Conservation (phyloP, 2,888 invertebrate genomes). For the Byasa hedistus region DNA sequence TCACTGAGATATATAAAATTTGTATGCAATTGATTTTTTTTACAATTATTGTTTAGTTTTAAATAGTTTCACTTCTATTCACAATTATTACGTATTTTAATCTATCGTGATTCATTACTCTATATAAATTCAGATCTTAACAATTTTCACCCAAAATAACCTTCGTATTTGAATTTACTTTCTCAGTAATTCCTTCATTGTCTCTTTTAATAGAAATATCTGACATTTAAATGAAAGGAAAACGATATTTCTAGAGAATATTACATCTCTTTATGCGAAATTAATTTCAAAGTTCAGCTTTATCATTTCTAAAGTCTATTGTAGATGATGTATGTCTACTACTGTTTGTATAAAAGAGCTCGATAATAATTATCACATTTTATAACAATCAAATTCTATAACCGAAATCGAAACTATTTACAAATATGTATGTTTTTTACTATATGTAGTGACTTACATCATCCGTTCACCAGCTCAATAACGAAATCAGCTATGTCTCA, state of each 20-base stretch:
- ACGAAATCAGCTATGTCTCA: constrained; percentile 23
- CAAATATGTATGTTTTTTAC: background rate
- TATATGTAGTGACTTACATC: background rate
- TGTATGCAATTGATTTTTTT: too few species aligned
- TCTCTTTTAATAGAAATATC: background rate
- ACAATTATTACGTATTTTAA: too few species aligned
- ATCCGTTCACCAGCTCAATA: constrained; percentile 10
- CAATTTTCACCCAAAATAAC: too few species aligned
- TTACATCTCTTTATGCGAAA: background rate
- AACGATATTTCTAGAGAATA: background rate
- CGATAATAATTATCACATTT: background rate
- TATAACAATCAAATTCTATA: background rate
- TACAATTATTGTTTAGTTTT: too few species aligned
- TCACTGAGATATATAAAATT: background rate
- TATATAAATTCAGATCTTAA: too few species aligned
- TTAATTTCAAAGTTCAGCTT: background rate
- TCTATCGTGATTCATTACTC: too few species aligned
- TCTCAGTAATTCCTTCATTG: background rate
- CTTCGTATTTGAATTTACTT: too few species aligned
- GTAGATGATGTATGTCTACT: too few species aligned
- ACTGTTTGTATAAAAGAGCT: background rate
- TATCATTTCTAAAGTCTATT: too few species aligned
- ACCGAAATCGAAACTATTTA: background rate
- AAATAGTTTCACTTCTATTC: too few species aligned
- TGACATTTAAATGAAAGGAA: background rate